A percentile compares a stretch with the other conserved stretches of the same genome.
Evolutionary conservation across 1,140 invertebrate genomes (phyloP).

Genomic region (Camponotus vicinus): DNA sequence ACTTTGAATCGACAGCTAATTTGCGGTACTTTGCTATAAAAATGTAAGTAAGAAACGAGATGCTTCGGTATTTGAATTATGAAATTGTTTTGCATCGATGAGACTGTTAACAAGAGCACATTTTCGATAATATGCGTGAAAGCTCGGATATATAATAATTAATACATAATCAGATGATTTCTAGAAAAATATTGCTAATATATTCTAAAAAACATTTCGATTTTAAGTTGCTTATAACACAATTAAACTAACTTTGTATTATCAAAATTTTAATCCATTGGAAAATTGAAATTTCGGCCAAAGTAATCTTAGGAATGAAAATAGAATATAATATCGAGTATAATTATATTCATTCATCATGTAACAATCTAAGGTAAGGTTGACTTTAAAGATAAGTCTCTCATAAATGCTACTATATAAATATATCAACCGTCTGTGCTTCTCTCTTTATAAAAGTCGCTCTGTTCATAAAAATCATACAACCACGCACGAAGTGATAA

Average conservation of each 20-base stretch:
- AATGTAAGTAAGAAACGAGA: not conserved
- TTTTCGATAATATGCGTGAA: not conserved
- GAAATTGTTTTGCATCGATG: constrained; percentile 4
- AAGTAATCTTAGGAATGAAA: not conserved
- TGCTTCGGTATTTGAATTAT: not conserved
- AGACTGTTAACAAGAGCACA: not conserved
- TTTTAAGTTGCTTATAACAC: not conserved
- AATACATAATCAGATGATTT: not conserved
- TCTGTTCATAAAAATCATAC: not conserved
- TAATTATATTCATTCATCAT: not conserved
- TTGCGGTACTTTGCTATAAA: not conserved
- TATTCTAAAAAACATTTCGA: not conserved
- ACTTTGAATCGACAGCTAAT: constrained; percentile 56
- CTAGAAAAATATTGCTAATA: not conserved
- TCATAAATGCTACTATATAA: not conserved
- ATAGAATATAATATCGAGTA: not conserved
- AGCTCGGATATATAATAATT: not conserved
- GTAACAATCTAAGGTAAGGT: not conserved
- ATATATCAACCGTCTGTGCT: not conserved
- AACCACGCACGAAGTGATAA: constrained; percentile 15
- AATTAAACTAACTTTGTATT: not conserved
- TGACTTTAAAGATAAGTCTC: not conserved
- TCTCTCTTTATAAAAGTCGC: not conserved
- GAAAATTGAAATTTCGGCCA: not conserved
- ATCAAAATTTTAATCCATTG: not conserved